Conservation (phyloP, 2,113 vertebrate species). For the Aptenodytes forsteri region DNA sequence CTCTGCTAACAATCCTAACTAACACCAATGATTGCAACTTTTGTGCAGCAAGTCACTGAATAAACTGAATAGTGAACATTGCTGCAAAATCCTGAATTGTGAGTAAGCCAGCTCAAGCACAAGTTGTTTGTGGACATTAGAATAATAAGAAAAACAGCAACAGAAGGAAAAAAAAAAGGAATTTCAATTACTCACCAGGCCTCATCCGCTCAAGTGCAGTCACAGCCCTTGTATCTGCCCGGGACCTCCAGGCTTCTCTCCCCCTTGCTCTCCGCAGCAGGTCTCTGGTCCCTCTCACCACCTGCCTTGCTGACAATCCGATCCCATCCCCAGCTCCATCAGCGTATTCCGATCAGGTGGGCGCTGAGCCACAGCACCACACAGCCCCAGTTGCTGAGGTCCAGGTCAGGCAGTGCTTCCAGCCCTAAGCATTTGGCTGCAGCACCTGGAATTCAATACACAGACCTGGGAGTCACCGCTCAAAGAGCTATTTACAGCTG, state of each 20-base stretch:
- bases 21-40: neutral
- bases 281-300: neutral
- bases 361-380: fast-evolving
- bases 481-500: neutral
- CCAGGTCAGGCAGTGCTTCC: neutral
- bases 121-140: neutral
- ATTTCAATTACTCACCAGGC: neutral
- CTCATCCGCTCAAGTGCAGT: neutral
- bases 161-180: neutral
- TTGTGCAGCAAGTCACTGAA: neutral
- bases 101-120: neutral
- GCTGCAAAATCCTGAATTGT: neutral
- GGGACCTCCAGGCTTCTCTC: neutral
- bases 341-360: fast-evolving
- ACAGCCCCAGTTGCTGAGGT: neutral
- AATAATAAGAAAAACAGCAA: neutral
- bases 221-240: neutral
- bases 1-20: too few relatives aligned
- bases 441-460: neutral
- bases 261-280: neutral
- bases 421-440: neutral
- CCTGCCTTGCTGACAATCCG: fast-evolving
- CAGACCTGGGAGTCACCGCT: neutral
- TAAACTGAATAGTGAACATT: neutral
- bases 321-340: neutral